A percentile compares a stretch with the other conserved stretches of the same genome.
These are phyloP conservation scores for Daktulosphaira vitifoliae DNA, from an alignment of 1,140 invertebrate species.

Conservation along the genomic window DNA sequence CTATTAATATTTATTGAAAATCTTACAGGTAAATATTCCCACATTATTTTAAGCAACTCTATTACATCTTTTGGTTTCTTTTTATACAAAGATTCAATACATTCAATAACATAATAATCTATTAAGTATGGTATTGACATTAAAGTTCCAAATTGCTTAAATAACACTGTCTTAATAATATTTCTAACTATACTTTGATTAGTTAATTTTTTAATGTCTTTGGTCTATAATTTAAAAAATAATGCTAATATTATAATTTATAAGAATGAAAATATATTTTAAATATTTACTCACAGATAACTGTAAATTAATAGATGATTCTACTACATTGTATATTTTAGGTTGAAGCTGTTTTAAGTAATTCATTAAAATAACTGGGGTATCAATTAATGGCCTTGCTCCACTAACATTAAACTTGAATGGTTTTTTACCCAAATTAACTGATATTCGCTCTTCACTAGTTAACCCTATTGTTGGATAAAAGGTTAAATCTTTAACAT, in stretches of 20 bases:
- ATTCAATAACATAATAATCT: neutral
- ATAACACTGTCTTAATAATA: neutral
- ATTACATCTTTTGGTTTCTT: neutral
- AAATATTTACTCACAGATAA: no score
- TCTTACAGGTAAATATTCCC: conserved; percentile 7
- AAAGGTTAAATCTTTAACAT: neutral
- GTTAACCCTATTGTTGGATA: conserved; percentile 1
- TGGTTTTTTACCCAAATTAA: conserved; percentile 13
- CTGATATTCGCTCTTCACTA: neutral
- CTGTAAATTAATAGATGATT: no score
- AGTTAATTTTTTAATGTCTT: neutral
- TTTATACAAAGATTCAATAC: neutral
- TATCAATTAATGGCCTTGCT: neutral
- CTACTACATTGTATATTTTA: no score
- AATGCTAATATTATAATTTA: no score
- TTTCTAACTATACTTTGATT: neutral
- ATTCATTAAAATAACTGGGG: neutral
- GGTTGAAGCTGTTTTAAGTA: neutral
- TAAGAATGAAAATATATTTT: no score
- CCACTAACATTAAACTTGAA: neutral
- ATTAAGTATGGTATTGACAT: neutral
- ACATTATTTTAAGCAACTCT: neutral
- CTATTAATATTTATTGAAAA: no score
- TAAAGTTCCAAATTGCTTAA: neutral
- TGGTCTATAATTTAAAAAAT: neutral